These are phyloP conservation scores for Caenorhabditis angaria DNA, from an alignment of 2,888 invertebrate species.

Conservation along the genomic window DNA sequence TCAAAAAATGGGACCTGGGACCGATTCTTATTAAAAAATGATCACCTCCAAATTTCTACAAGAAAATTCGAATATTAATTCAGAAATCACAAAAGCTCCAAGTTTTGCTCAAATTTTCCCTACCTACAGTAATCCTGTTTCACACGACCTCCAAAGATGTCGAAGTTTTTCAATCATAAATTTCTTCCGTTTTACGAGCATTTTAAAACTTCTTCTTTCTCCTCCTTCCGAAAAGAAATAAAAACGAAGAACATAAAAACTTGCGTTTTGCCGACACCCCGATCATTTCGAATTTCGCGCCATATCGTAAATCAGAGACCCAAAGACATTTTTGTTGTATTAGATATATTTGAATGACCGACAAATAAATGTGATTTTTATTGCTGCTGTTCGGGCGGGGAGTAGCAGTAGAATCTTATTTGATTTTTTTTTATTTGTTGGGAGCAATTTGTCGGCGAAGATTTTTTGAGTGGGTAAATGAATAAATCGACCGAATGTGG, in stretches of 20 bases:
- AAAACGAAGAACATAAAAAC: neutral
- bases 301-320: constrained; percentile 6
- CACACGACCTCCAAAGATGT: neutral
- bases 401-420: no score
- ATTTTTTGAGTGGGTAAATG: no score
- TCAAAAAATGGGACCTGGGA: no score
- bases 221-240: neutral
- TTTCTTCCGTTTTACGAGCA: neutral
- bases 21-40: no score
- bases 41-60: no score
- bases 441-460: no score
- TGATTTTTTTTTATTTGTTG: no score
- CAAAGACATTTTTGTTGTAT: neutral
- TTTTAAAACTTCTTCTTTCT: constrained; percentile 1
- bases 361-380: neutral
- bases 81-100: no score
- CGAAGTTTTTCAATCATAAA: neutral
- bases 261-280: neutral
- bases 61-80: no score
- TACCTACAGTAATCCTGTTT: neutral
- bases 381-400: no score
- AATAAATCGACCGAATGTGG: no score
- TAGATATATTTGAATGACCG: neutral
- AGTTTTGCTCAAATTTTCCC: no score
- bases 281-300: constrained; percentile 5